These are phyloP conservation scores for Actinernus sp. DNA, from an alignment of 92 coral and sea anemone genomes.

Conservation along the genomic window DNA sequence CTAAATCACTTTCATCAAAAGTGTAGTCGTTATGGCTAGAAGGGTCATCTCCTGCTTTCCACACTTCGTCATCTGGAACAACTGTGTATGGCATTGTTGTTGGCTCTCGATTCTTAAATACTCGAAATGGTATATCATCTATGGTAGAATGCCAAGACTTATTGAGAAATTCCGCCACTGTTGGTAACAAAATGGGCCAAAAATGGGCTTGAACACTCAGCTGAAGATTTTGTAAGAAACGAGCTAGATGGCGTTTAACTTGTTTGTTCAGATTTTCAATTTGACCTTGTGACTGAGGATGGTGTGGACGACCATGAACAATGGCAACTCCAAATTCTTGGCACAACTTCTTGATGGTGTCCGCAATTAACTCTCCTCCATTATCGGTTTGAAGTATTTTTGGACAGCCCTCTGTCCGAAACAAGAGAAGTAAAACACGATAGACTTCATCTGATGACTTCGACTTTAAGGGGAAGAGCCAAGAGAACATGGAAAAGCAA, in stretches of 20 bases:
- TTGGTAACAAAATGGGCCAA: slow-evolving; percentile 33
- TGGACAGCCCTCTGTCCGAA: slow-evolving; percentile 24
- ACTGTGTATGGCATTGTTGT: slow-evolving; percentile 3
- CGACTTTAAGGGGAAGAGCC: slow-evolving; percentile 16
- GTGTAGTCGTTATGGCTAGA: not conserved
- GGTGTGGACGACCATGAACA: slow-evolving; percentile 44
- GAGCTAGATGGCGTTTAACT: slow-evolving; percentile 18
- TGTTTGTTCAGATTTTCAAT: slow-evolving; percentile 51
- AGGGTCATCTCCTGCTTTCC: not conserved
- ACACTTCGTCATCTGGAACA: slow-evolving; percentile 24
- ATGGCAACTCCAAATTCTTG: slow-evolving; percentile 4
- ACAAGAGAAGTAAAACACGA: slow-evolving; percentile 1
- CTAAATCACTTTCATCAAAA: slow-evolving; percentile 1
- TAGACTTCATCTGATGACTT: slow-evolving; percentile 14
- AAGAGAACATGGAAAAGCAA: slow-evolving; percentile 28
- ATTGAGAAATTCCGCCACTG: slow-evolving; percentile 17
- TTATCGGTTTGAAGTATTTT: slow-evolving; percentile 34
- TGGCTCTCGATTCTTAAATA: slow-evolving; percentile 26
- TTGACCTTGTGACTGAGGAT: slow-evolving; percentile 53
- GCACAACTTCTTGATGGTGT: slow-evolving; percentile 12
- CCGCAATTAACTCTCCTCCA: slow-evolving; percentile 35
- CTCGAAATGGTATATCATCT: slow-evolving; percentile 38
- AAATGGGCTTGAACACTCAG: slow-evolving; percentile 34
- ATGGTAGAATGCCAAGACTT: slow-evolving; percentile 40
- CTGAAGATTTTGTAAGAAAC: slow-evolving; percentile 6